Conservation (phyloP, 2,797 vertebrate genomes). For the Pampus argenteus region DNA sequence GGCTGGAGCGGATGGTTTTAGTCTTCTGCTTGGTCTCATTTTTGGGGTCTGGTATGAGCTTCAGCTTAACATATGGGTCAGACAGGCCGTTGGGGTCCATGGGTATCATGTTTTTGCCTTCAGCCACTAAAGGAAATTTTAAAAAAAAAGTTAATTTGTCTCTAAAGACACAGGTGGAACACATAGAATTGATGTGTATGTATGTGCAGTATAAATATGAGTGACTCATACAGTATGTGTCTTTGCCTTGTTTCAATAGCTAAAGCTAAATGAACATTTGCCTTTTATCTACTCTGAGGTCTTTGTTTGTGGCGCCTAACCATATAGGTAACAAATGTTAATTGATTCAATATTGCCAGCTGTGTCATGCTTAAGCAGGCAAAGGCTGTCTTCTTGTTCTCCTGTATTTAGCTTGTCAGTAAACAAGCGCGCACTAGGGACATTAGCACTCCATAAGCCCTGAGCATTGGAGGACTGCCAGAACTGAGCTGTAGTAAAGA, state of each 20-base stretch:
- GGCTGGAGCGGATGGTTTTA: conserved; percentile 94
- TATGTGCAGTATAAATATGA: too few species aligned
- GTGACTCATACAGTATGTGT: too few species aligned
- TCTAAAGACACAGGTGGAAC: background rate
- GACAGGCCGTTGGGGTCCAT: conserved; percentile 99
- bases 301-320: conserved; percentile 17
- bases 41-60: conserved; percentile 97
- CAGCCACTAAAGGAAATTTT: conserved; percentile 86
- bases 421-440: conserved; percentile 66
- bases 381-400: conserved; percentile 48
- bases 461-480: conserved; percentile 61
- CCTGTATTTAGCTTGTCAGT: conserved; percentile 65
- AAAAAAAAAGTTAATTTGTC: conserved; percentile 5
- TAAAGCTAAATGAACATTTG: background rate
- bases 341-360: conserved; percentile 39
- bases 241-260: background rate
- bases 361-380: conserved; percentile 53
- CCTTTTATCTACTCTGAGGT: background rate
- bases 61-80: conserved; percentile 98
- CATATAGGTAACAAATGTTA: conserved; percentile 27
- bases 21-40: conserved; percentile 99
- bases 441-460: conserved; percentile 68
- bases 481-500: conserved; percentile 29
- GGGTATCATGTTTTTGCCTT: conserved; percentile 96
- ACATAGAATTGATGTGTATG: background rate